Evolutionary conservation across 1,140 invertebrate species (phyloP), one percentile per base, ranked within the genome.

Genomic region (Bombus huntii): DNA sequence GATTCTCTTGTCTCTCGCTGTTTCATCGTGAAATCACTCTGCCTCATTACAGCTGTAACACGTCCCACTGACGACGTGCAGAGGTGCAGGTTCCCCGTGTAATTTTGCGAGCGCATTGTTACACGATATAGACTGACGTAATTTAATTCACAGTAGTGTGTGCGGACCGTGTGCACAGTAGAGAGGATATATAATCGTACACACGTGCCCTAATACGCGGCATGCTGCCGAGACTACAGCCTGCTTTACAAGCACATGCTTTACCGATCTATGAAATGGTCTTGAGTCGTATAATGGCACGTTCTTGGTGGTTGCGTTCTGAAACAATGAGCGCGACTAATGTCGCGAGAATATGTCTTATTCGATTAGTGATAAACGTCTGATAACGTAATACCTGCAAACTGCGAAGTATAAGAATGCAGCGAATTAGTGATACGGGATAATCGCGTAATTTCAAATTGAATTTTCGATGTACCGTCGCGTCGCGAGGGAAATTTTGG

Each of bases 41-140:
- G 89, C 70, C 89, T 91, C 90, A 85, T 91, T 91, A 91, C 87
- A 88, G 59, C 72, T 79, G 90, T 88, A 91, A 90, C 84, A 90
- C 77, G 87, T 81, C 74, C 85, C 74, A 57, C 47, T 57, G 87
- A 86, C 89, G 87, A 88, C 89, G 87, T 86, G 74, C 87, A 53
- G 87, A 88, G 89, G 87, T 84, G 74, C 87, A 53, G 81, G 65
- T 74, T 85, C 72, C 62, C 86, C 85, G 79, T 83, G 83, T 87
- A 90, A 90, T 88, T 90, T 84, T 76, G 71, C 75, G 75, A 88
- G 89, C 89, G 82, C 89, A 89, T 90, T 90, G 90, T 91, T 91
- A 91, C 85, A 80, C 85, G 90, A 90, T 91, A 91, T 87, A 90
- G 87, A 89, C 90, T 87, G 85, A 83, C 87, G 88, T 91, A 91